phyloP scores from a whole-genome alignment of 2,797 vertebrate genomes.

The Leucoraja ocellata region DNA sequence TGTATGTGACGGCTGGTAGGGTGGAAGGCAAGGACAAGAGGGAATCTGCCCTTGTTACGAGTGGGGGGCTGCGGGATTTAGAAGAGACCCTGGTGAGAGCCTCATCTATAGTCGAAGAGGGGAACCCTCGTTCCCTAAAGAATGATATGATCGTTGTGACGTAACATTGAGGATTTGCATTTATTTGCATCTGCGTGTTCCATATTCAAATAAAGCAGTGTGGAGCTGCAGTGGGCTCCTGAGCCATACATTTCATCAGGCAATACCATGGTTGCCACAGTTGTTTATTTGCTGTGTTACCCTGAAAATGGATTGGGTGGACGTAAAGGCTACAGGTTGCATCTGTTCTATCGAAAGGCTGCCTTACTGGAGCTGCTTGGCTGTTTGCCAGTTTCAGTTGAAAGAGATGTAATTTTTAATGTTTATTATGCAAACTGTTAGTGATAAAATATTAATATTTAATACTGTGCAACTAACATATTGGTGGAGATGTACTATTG shows the following conservation, averaged over 20 bases:
- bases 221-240: no score
- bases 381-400: background rate
- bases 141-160: background rate
- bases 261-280: background rate
- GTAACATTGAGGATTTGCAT: background rate
- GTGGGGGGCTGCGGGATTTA: no score
- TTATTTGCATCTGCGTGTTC: no score
- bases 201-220: no score
- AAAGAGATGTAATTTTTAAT: background rate
- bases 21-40: no score
- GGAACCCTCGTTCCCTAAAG: no score
- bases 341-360: background rate
- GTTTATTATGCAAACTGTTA: background rate
- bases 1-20: no score
- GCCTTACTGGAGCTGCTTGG: background rate
- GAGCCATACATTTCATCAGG: no score
- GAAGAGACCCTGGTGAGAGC: no score
- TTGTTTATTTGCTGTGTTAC: background rate
- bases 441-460: background rate
- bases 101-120: no score
- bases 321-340: background rate
- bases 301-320: background rate
- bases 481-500: background rate
- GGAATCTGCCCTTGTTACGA: no score
- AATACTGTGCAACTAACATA: background rate